These are phyloP conservation scores for Adelges cooleyi DNA, from an alignment of 1,140 invertebrate species.

Conservation along the genomic window DNA sequence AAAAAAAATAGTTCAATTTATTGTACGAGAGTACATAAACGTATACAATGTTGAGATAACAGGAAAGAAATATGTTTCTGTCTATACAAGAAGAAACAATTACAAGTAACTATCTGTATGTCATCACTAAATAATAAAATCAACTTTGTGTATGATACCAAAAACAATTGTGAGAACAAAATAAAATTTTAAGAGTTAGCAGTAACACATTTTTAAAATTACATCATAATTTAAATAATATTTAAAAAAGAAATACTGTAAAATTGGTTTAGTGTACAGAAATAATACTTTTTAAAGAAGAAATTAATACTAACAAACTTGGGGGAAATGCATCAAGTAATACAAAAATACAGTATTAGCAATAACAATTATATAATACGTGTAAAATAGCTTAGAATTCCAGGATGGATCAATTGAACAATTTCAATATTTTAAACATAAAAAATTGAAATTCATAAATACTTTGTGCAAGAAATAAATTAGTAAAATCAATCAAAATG, in stretches of 20 bases:
- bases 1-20: too few species aligned
- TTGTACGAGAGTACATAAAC: too few species aligned
- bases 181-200: too few species aligned
- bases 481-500: conserved; percentile 1
- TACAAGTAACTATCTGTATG: neutral
- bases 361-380: neutral
- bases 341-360: neutral
- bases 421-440: neutral
- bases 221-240: too few species aligned
- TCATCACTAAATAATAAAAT: too few species aligned
- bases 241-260: neutral
- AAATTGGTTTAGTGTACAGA: neutral
- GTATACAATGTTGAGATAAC: conserved; percentile 14
- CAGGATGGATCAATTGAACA: neutral
- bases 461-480: neutral
- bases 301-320: neutral
- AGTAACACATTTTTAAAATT: too few species aligned
- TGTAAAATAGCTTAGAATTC: conserved; percentile 1
- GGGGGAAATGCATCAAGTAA: conserved; percentile 16
- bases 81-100: neutral
- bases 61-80: neutral
- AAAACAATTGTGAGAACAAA: too few species aligned
- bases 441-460: neutral
- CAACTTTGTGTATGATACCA: too few species aligned
- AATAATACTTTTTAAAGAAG: neutral